A percentile compares a stretch with the other conserved stretches of the same genome.
These are phyloP conservation scores for Phyllostomus discolor DNA, from an alignment of 2,113 vertebrate genomes.

Conservation along the genomic window DNA sequence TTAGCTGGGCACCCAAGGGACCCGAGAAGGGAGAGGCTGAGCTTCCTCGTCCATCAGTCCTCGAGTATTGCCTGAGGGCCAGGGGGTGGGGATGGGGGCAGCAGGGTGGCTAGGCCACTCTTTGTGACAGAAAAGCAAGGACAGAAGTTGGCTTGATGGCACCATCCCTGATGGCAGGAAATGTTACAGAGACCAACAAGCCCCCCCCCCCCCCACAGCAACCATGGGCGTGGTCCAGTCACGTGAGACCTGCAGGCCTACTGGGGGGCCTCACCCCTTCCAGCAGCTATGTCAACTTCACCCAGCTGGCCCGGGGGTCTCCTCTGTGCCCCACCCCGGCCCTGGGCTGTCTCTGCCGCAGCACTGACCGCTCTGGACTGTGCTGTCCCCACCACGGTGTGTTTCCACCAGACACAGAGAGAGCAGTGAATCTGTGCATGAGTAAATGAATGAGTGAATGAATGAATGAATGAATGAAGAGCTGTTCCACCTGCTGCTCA, in stretches of 20 bases:
- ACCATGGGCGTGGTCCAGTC: not conserved
- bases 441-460: not conserved
- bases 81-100: fast-evolving
- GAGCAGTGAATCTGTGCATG: not conserved
- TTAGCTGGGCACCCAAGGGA: not conserved
- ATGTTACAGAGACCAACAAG: not conserved
- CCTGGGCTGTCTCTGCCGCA: not conserved
- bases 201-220: not conserved
- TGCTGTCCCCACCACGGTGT: not conserved
- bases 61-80: not conserved
- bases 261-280: not conserved
- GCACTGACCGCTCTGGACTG: not conserved
- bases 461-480: not conserved
- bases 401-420: not conserved
- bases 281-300: not conserved
- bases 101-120: not conserved
- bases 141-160: not conserved
- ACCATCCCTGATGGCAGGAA: too few species aligned
- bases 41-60: not conserved
- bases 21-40: not conserved
- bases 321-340: not conserved
- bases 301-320: not conserved
- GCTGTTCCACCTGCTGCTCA: not conserved
- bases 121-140: not conserved
- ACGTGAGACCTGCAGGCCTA: fast-evolving